phyloP scores from a whole-genome alignment of 2,797 vertebrate species.

The Argentina silus region DNA sequence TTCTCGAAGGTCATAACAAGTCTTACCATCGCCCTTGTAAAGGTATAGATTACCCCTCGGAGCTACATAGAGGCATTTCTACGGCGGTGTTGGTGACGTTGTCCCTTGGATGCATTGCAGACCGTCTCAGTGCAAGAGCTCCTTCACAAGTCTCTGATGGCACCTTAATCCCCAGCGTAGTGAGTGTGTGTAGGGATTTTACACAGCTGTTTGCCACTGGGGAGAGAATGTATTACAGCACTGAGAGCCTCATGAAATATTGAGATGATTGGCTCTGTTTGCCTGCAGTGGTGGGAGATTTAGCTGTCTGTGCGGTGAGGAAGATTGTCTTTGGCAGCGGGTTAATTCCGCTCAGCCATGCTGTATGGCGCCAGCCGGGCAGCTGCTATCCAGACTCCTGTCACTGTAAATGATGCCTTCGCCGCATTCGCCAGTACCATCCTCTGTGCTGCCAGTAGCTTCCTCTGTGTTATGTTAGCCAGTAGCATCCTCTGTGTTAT shows the following conservation, averaged over 20 bases:
- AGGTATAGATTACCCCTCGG: slow-evolving; percentile 15
- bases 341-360: slow-evolving; percentile 27
- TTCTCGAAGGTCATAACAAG: slow-evolving; percentile 19
- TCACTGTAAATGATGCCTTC: slow-evolving; percentile 26
- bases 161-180: slow-evolving; percentile 1
- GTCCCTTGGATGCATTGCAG: background rate
- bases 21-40: slow-evolving; percentile 25
- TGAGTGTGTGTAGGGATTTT: background rate
- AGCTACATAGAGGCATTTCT: background rate
- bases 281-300: slow-evolving; percentile 13
- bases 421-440: slow-evolving; percentile 3
- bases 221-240: background rate
- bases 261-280: slow-evolving; percentile 30
- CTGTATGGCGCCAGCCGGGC: slow-evolving; percentile 14
- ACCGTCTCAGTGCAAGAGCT: slow-evolving; percentile 11
- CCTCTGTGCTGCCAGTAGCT: slow-evolving; percentile 20
- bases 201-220: slow-evolving; percentile 8
- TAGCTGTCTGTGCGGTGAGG: slow-evolving; percentile 26
- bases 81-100: background rate
- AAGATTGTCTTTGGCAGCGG: slow-evolving; percentile 32
- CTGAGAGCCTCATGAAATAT: slow-evolving; percentile 19
- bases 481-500: slow-evolving; percentile 1
- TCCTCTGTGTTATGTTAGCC: slow-evolving; percentile 11
- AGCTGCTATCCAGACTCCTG: slow-evolving; percentile 28
- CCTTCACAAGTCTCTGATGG: background rate